Base-by-base conservation (phyloP, 2,888 invertebrate genomes). In the Globia sparganii region DNA sequence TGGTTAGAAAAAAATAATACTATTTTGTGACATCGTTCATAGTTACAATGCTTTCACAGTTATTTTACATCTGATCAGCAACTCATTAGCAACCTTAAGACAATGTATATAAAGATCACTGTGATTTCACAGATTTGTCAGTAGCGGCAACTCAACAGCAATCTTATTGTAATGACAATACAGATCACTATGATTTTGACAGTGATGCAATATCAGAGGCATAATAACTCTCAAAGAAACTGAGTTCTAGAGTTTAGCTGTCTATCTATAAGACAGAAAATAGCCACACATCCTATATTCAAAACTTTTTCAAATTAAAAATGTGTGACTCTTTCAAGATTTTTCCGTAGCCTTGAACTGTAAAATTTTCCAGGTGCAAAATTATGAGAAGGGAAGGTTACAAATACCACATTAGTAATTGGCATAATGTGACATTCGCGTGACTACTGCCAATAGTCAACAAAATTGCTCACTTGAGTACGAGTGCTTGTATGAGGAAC, bases 401-500 rank as follows among this genome's bases (percentile, higher is more conserved):
- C 59, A 75, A 71, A 49, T 65, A 72, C 64, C 83, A 72, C 62
- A 70, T 69, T 25, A 62, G 66, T 72, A 84, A 83, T 84, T 84
- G 84, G 21, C 56, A 77, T 89, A 89, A 91, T 89, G 87, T 87
- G 82, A 79, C 75, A 81, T 81, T 89, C 77, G 88, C 89, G 91
- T 88, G 90, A 82, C 78, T 75, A 77, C 61, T 81, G 75, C 84
- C 59, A 62, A 80, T 70, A 87, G 83, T 87, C 79, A 82, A 80
- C 78, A 75, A 83, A 86, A 90, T 89, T 91, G 88, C 95, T 95
- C 90, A 96, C 97, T 96, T 97, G 84, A 96, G 96, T 73, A 97
- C 80, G 43, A 97, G 93, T 59, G 97, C 94, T 91, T 97, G 97
- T 91, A 97, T 96, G n/a, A 97, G 90, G 81, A 97, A 96, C 92